Evolutionary conservation across 2,113 vertebrate genomes (phyloP).

Genomic region (Orthochromis indermauri): DNA sequence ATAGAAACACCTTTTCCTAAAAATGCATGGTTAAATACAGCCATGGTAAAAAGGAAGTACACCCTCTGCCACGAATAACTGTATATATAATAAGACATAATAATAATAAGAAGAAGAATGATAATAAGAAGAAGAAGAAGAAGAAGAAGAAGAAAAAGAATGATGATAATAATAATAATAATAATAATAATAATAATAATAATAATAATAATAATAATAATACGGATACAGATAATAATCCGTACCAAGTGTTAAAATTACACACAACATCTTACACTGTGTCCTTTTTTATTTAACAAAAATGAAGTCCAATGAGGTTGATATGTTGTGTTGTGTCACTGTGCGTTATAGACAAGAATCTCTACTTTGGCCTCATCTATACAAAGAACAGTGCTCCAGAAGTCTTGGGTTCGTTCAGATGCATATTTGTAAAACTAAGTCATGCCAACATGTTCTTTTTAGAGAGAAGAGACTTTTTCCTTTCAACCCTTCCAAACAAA

Average conservation of each 20-base stretch:
- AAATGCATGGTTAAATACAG: background rate
- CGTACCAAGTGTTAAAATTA: background rate
- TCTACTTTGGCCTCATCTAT: background rate
- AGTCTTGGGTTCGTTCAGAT: background rate
- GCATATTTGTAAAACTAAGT: background rate
- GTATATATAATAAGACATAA: background rate
- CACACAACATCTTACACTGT: background rate
- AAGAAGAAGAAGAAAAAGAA: too few species aligned
- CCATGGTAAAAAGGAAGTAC: background rate
- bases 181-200: background rate
- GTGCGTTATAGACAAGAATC: background rate
- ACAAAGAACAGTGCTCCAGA: background rate
- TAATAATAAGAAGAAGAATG: accelerated
- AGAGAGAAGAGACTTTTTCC: background rate
- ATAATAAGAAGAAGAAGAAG: too few species aligned
- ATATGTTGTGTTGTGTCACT: background rate
- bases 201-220: background rate
- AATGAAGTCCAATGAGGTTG: background rate
- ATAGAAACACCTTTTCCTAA: background rate
- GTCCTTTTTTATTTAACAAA: background rate
- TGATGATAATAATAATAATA: background rate
- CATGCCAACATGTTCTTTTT: background rate
- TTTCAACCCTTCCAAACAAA: background rate
- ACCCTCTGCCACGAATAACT: background rate
- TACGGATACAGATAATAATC: background rate